Percentiles rank a stretch among this genome's conserved stretches.
phyloP scores from a whole-genome alignment of 2,113 vertebrate genomes.

The Casuarius casuarius region DNA sequence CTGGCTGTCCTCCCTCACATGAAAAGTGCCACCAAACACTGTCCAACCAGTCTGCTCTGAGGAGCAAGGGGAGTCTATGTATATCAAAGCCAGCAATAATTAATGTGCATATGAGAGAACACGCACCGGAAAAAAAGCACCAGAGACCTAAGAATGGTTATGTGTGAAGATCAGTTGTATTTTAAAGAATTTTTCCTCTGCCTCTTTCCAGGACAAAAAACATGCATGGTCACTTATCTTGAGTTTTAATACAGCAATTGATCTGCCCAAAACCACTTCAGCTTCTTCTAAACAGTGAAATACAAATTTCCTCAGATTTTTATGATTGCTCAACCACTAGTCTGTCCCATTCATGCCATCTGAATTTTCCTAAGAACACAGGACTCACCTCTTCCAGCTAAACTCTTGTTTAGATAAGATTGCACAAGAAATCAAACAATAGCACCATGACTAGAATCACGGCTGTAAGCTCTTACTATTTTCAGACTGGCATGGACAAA shows the following conservation, averaged over 20 bases:
- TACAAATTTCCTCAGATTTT: neutral
- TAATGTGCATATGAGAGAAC: neutral
- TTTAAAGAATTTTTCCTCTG: neutral
- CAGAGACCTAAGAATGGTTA: neutral
- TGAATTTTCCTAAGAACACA: neutral
- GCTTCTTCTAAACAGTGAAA: neutral
- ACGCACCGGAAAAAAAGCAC: neutral
- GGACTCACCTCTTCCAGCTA: neutral
- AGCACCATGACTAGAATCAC: neutral
- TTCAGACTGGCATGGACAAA: neutral
- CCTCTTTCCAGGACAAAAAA: neutral
- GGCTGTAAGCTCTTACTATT: neutral
- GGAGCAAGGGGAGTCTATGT: neutral
- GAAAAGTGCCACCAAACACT: neutral
- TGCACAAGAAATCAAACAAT: neutral
- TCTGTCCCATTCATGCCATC: neutral
- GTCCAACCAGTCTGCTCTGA: neutral
- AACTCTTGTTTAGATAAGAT: neutral
- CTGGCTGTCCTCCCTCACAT: neutral
- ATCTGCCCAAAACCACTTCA: neutral
- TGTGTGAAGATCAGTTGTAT: neutral
- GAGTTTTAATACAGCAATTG: neutral
- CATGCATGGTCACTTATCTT: neutral
- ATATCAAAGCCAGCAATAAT: neutral
- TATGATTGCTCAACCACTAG: neutral